Percentiles rank a stretch among this genome's conserved stretches.
These are phyloP conservation scores for Takifugu bimaculatus DNA, from an alignment of 2,113 vertebrate species.

Conservation along the genomic window DNA sequence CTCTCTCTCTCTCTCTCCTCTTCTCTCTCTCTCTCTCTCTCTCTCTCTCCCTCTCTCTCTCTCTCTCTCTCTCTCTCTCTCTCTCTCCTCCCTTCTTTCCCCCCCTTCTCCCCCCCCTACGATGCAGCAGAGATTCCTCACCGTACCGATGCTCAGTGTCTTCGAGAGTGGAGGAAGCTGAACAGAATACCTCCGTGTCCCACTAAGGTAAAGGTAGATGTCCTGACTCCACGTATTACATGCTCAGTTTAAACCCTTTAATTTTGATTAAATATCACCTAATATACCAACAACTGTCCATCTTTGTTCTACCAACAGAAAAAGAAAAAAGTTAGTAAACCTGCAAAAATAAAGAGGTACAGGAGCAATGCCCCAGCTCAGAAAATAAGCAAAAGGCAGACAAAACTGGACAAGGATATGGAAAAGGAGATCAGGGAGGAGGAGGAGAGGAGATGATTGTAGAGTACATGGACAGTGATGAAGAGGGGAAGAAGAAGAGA, in stretches of 20 bases:
- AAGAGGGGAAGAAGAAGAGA: conserved; percentile 16
- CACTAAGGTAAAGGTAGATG: conserved; percentile 19
- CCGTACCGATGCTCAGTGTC: conserved; percentile 80
- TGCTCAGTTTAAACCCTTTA: too few species aligned
- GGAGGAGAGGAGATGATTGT: conserved; percentile 19
- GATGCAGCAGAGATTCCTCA: conserved; percentile 83
- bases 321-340: background rate
- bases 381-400: conserved; percentile 9
- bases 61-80: too few species aligned
- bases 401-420: conserved; percentile 2
- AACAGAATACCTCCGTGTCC: background rate
- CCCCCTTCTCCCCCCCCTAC: too few species aligned
- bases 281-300: background rate
- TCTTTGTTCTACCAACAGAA: conserved; percentile 4
- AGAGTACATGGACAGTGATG: conserved; percentile 55
- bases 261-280: too few species aligned
- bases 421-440: conserved; percentile 12
- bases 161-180: conserved; percentile 82
- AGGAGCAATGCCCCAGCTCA: background rate
- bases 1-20: too few species aligned
- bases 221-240: too few species aligned
- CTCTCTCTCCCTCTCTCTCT: background rate
- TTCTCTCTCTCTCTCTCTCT: background rate
- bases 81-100: background rate
- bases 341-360: background rate